Evolutionary conservation across 2,888 invertebrate species (phyloP).

Genomic region (Cephus runcator): DNA sequence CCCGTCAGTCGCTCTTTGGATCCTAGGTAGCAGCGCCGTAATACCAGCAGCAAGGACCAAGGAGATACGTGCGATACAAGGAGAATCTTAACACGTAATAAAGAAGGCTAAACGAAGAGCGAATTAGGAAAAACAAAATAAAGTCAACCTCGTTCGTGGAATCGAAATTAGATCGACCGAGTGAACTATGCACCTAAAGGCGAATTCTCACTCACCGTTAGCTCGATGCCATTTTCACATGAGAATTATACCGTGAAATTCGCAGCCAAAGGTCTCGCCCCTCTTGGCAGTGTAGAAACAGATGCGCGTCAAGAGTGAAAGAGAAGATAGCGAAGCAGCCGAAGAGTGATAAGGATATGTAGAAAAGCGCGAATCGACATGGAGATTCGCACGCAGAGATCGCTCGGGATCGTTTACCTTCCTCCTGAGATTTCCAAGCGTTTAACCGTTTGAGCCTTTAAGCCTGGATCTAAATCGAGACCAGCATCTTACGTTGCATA

Average conservation of each 20-base stretch:
- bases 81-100: neutral
- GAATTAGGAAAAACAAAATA: neutral
- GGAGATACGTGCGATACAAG: neutral
- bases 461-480: neutral
- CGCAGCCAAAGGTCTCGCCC: neutral
- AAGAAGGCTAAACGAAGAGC: neutral
- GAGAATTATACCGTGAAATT: neutral
- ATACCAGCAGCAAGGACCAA: neutral
- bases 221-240: neutral
- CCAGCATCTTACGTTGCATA: neutral
- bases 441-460: neutral
- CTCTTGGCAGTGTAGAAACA: neutral
- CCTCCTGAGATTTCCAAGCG: neutral
- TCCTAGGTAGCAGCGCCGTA: neutral
- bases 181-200: neutral
- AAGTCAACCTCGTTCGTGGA: neutral
- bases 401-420: neutral
- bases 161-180: neutral
- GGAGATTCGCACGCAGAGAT: neutral
- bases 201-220: neutral
- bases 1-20: constrained; percentile 34
- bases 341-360: neutral
- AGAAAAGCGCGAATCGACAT: neutral
- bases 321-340: neutral
- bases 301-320: neutral